Base-by-base conservation (phyloP, 2,888 invertebrate species). In the Acanthopleura granulata region DNA sequence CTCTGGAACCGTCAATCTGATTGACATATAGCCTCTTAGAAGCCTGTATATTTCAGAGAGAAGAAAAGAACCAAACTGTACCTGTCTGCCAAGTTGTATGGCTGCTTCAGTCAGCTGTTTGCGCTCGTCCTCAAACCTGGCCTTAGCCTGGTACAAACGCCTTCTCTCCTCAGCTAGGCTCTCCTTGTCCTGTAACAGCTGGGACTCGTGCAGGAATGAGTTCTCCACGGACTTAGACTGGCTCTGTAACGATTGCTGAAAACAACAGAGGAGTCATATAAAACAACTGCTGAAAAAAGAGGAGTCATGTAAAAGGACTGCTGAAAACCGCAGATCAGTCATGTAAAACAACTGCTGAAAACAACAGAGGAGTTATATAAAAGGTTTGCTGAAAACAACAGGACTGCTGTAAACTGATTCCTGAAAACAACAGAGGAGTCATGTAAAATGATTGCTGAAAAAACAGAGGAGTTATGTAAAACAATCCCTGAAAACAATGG, bases 81-180 rank as follows among this genome's bases (percentile, higher is more conserved):
- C 88, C 85, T 89, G 88, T 75, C 81, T 83, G 18, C 84, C 83
- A 9, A 89, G 81, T 74, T 82, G 78, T 49, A 86, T 78, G 22
- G 87, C 87, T 51, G 85, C 84, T 72, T 88, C 88, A 49, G 86
- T 86, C 49, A 86, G 82, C 49, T 80, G 78, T 66, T 78, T 81
- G 25, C 87, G 79, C 75, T 89, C 89, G 62, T 86, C 83, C 76
- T 88, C 87, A 82, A 89, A 87, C 79, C 86, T 83, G 0, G 81
- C 82, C 73, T 87, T 87, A 79, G 88, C 86, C 75, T 87, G 82
- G 49, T 80, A 79, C 76, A 88, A 87, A 71, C 83, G 78, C 69
- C 81, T 78, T 76, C 82, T 84, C 77, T 87, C 84, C 70, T 83
- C 84, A 29, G 84, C 79, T 62, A 89, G 79, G 57, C 77, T 77